These are phyloP conservation scores for Aethes cnicana DNA, from an alignment of 2,888 invertebrate species.

Conservation along the genomic window DNA sequence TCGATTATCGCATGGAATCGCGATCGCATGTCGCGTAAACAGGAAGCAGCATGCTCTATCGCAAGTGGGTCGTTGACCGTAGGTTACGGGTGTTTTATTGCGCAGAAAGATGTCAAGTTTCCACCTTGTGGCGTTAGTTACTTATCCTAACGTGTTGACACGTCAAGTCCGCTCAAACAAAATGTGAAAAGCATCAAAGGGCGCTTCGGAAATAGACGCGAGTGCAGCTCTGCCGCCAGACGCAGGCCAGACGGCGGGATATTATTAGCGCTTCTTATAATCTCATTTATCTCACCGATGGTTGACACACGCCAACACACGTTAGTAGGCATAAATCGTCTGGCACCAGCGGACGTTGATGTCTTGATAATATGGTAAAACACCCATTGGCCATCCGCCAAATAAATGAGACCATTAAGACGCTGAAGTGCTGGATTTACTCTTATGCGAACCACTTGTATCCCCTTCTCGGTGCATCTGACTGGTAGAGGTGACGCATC, in stretches of 20 bases:
- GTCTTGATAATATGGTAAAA: too few relatives aligned
- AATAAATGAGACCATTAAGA: too few relatives aligned
- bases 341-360: too few relatives aligned
- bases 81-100: conserved; percentile 34
- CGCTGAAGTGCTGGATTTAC: too few relatives aligned
- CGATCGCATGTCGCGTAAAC: conserved; percentile 45
- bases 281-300: background rate
- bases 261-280: background rate
- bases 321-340: background rate
- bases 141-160: too few relatives aligned
- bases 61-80: conserved; percentile 48
- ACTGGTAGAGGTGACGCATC: too few relatives aligned
- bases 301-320: background rate
- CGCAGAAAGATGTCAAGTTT: conserved; percentile 31
- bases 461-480: conserved; percentile 8
- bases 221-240: conserved; percentile 6
- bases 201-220: conserved; percentile 23
- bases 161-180: conserved; percentile 8
- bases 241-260: conserved; percentile 13
- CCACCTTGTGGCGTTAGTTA: background rate
- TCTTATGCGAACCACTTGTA: conserved; percentile 11
- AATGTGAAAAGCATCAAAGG: conserved; percentile 27
- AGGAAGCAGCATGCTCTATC: conserved; percentile 43
- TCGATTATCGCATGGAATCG: conserved; percentile 40
- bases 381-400: too few relatives aligned